Evolutionary conservation across 1,140 invertebrate genomes (phyloP).

Genomic region (Ctenoplectra terminalis): DNA sequence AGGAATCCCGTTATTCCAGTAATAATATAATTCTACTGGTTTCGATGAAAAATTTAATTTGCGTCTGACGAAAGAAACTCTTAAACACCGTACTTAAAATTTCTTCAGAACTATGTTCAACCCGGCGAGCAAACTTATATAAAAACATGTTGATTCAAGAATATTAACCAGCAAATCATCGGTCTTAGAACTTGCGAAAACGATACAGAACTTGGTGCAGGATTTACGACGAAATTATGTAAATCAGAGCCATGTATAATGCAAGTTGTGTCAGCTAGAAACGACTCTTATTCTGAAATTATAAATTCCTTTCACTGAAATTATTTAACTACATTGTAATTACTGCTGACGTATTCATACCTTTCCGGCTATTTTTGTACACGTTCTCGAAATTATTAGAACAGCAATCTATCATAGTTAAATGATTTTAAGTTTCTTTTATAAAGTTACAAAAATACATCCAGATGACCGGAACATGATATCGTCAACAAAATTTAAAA

Average conservation of each 20-base stretch:
- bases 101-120: too few species aligned
- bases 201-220: not conserved
- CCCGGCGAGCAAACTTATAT: not conserved
- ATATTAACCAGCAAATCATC: not conserved
- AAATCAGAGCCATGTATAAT: not conserved
- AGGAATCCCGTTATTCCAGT: too few species aligned
- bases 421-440: not conserved
- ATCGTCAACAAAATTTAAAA: too few species aligned
- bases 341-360: too few species aligned
- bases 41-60: too few species aligned
- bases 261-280: slow-evolving; percentile 6
- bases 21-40: too few species aligned
- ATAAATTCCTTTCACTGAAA: slow-evolving; percentile 14
- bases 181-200: not conserved
- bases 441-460: too few species aligned
- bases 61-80: too few species aligned
- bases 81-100: too few species aligned
- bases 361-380: too few species aligned
- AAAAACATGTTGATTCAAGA: slow-evolving; percentile 8
- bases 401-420: not conserved
- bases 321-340: slow-evolving; percentile 15
- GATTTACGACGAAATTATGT: slow-evolving; percentile 29
- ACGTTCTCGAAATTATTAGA: not conserved
- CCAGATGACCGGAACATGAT: too few species aligned
- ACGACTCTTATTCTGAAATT: not conserved